Conservation (phyloP, 2,113 vertebrate species). For the Campylomormyrus tamandua region DNA sequence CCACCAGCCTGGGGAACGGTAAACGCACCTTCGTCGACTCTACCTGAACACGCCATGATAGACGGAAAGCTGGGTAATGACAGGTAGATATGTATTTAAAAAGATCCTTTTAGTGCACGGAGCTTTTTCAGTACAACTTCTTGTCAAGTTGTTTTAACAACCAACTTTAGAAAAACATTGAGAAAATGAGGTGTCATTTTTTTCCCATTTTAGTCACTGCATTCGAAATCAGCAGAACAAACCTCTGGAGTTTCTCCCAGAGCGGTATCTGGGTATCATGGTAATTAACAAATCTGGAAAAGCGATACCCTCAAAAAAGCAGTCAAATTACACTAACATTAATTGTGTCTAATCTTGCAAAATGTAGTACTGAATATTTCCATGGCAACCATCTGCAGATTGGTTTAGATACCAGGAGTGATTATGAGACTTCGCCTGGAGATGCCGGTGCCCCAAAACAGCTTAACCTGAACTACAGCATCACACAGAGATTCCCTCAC, state of each 20-base stretch:
- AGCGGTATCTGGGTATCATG: neutral
- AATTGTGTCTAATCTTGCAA: constrained; percentile 46
- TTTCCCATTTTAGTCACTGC: constrained; percentile 1
- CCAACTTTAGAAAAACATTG: neutral
- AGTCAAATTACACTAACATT: constrained; percentile 23
- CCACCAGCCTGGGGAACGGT: neutral
- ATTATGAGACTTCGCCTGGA: neutral
- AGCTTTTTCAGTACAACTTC: neutral
- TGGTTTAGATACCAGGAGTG: constrained; percentile 35
- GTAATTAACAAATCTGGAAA: constrained; percentile 5
- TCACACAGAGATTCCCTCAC: neutral
- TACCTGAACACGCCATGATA: neutral
- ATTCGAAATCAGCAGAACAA: neutral
- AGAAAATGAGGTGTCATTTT: neutral
- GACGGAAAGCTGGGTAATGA: neutral
- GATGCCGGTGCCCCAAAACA: neutral
- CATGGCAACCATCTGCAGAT: constrained; percentile 59
- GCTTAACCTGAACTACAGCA: neutral
- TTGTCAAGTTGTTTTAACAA: neutral
- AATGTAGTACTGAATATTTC: constrained; percentile 52
- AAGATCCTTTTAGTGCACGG: neutral
- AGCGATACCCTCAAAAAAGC: constrained; percentile 34
- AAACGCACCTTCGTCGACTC: neutral
- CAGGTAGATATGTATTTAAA: neutral
- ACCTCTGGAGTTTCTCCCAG: neutral